Percentiles rank a stretch among this genome's conserved stretches.
phyloP scores from a whole-genome alignment of 2,797 vertebrate genomes.

The Arnoldichthys spilopterus region DNA sequence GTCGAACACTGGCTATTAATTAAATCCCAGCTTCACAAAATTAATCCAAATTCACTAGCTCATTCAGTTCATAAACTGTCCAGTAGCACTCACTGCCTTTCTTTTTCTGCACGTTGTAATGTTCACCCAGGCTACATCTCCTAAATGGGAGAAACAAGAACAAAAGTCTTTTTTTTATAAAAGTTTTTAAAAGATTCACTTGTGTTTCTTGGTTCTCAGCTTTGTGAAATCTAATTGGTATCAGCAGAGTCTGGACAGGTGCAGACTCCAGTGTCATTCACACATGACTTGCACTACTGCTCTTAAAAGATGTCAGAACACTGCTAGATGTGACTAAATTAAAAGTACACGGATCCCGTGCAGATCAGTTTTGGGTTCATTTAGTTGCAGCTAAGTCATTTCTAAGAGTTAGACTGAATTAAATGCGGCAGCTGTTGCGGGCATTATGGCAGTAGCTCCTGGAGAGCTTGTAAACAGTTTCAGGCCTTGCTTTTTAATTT shows the following conservation, averaged over 20 bases:
- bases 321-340: background rate
- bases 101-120: background rate
- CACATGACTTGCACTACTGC: background rate
- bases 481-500: conserved; percentile 51
- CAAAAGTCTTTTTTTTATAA: too few relatives aligned
- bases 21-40: background rate
- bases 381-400: background rate
- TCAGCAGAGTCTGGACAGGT: conserved; percentile 4
- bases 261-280: background rate
- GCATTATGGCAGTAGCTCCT: background rate
- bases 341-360: background rate
- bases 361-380: background rate
- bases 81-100: background rate
- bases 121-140: background rate
- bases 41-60: background rate
- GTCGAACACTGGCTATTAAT: background rate
- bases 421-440: conserved; percentile 6
- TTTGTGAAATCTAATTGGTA: background rate
- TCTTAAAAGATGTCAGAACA: background rate
- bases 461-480: conserved; percentile 42
- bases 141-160: background rate
- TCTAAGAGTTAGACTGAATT: conserved; percentile 1
- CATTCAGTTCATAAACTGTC: background rate
- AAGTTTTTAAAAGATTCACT: too few relatives aligned
- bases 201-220: background rate